Evolutionary conservation across 2,888 invertebrate species (phyloP), one percentile per base, ranked within the genome.

Genomic region (Scrobipalpa atriplicella): DNA sequence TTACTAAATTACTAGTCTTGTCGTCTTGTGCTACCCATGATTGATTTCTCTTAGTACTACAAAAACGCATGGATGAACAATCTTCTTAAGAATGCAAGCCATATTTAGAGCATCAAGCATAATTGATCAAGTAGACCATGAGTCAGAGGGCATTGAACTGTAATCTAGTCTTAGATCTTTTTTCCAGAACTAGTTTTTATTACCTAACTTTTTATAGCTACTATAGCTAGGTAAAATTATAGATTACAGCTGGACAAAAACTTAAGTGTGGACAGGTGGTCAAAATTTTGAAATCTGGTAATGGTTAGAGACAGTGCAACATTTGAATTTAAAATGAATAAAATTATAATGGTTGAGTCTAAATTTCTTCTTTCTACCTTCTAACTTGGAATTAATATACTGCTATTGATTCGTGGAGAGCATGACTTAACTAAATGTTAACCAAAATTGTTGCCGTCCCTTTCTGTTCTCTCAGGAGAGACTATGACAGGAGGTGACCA

Each of bases 81-180:
- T 18, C 19, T 63, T 63, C 16, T 39, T 63, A 62, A 19, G 68
- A 68, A 67, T 68, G 66, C 65, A 67, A 69, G 65, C 65, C 67
- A 67, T 69, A 68, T 67, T 68, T 38, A 67, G 64, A 64, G 64
- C 67, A 66, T 51, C 36, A 68, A 68, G 69, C 71, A 70, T 76
- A 77, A 80, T 72, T 72, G 78, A 76, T 73, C 79, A 87, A 87
- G 56, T 62, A 39, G 65, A 86, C 84, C 85, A 73, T 82, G 73
- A 78, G 58, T 89, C 88, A 86, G 74, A 67, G 76, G 89, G 86
- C 89, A 85, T 77, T 81, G 87, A 87, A 80, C 85, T 75, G 72
- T 78, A 83, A 81, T 83, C 80, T 78, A 21, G 54, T 38, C 52
- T 38, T 36, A 52, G 9, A 67, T 67, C 64, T 60, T 47, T 64